A percentile compares a stretch with the other conserved stretches of the same genome.
Evolutionary conservation across 2,888 invertebrate genomes (phyloP).

Genomic region (Plusia festucae): DNA sequence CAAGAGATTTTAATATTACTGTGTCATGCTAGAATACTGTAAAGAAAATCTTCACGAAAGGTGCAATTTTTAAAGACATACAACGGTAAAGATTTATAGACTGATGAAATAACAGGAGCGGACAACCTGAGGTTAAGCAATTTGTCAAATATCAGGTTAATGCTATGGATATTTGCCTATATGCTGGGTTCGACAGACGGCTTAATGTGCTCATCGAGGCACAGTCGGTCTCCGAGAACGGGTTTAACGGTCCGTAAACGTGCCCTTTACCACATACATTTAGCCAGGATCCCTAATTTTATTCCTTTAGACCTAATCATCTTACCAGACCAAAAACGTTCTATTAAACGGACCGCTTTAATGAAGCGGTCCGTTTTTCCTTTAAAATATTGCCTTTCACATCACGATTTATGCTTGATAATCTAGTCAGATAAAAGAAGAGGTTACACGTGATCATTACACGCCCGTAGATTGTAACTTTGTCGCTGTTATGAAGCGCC

Average conservation of each 20-base stretch:
- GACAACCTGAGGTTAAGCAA: neutral
- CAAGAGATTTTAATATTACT: neutral
- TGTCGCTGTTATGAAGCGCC: slow-evolving; percentile 2
- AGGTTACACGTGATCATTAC: slow-evolving; percentile 4
- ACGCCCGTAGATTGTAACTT: neutral
- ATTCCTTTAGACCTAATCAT: slow-evolving; percentile 6
- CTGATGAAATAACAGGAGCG: neutral
- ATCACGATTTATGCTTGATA: slow-evolving; percentile 4
- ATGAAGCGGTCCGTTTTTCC: slow-evolving; percentile 4
- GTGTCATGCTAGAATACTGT: neutral
- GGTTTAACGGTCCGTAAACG: slow-evolving; percentile 4
- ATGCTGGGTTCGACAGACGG: slow-evolving; percentile 7
- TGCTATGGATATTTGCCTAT: slow-evolving; percentile 8
- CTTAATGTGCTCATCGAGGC: slow-evolving; percentile 8
- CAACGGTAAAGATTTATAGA: neutral
- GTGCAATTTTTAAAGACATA: neutral
- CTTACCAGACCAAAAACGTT: slow-evolving; percentile 1
- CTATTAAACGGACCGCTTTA: slow-evolving; percentile 4
- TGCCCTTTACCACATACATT: slow-evolving; percentile 8
- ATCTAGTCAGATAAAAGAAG: slow-evolving; percentile 3
- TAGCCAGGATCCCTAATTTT: slow-evolving; percentile 9
- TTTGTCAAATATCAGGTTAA: slow-evolving; percentile 3
- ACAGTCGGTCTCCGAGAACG: slow-evolving; percentile 3
- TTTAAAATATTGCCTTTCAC: slow-evolving; percentile 1
- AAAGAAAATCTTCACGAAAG: neutral